Conservation (phyloP, 1,140 invertebrate species). For the Tetragonula clypearis region DNA sequence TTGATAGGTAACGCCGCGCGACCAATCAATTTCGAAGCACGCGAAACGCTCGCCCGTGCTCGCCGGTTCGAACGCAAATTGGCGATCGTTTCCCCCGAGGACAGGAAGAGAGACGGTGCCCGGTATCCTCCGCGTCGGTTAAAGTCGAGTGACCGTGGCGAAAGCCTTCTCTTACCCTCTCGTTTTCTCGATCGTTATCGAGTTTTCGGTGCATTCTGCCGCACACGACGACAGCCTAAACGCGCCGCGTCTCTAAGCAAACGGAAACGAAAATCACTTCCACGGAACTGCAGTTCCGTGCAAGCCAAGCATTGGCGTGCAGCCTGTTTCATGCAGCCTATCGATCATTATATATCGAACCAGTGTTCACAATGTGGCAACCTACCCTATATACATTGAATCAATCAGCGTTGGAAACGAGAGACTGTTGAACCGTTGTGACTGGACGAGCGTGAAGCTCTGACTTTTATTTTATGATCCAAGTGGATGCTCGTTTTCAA, state of each 20-base stretch:
- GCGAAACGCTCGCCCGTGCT: not conserved
- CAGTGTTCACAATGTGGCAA: slow-evolving; percentile 2
- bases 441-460: slow-evolving; percentile 36
- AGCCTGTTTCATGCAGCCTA: not conserved
- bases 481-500: not conserved
- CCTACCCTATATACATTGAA: slow-evolving; percentile 48
- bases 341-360: slow-evolving; percentile 27
- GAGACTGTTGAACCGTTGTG: slow-evolving; percentile 21
- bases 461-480: not conserved
- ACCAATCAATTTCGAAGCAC: slow-evolving; percentile 9
- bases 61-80: not conserved
- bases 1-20: slow-evolving; percentile 1
- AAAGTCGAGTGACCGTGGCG: not conserved
- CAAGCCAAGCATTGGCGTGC: not conserved
- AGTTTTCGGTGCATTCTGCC: slow-evolving; percentile 30
- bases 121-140: not conserved
- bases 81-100: not conserved
- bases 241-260: slow-evolving; percentile 17
- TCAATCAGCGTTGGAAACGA: slow-evolving; percentile 44
- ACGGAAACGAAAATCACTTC: not conserved
- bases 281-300: not conserved
- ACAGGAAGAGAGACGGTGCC: not conserved
- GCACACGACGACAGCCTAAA: slow-evolving; percentile 20
- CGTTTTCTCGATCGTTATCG: slow-evolving; percentile 23
- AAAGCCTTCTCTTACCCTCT: not conserved